Evolutionary conservation across 2,797 vertebrate species (phyloP), one percentile per base, ranked within the genome.

Genomic region (Catamblyrhynchus diadema): DNA sequence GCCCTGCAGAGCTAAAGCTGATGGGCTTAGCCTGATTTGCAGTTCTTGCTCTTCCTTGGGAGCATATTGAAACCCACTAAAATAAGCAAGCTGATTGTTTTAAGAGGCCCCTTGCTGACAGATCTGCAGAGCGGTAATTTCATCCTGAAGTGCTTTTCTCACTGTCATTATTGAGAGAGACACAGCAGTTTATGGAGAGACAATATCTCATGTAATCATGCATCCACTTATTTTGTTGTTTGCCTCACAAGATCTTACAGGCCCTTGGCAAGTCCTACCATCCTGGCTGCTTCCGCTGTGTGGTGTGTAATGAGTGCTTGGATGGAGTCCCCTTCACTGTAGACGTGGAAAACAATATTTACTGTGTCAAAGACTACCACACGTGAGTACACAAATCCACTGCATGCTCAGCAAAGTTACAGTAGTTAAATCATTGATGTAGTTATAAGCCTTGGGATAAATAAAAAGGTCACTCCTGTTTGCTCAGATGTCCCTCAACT

Each of bases 311-410:
- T 2, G 99, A 99, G 92, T 99, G 99, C 87, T 97, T 99, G 90
- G 99, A 99, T 2, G 99, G 99, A 19, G 99, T 99, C 47, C 99
- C 99, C 81, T 99, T 99, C 97, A 99, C 99, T 1, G 99, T 99
- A 78, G 99, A 99, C 9, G 97, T 99, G 82, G 99, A 99, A 94
- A 99, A 99, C 97, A 99, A 99, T 93, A 99, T 99, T 97, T 99
- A 99, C 98, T 99, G 99, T 71, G 99, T 99, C 94, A 99, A 99
- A 97, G 99, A 99, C 97, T 99, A 99, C 96, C 99, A 99, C 97
- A 99, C 98, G 99, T 99, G 98, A 99, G 99, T 82, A 81, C 10
- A 7, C 59, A 30, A 30, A 39, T 5, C 18, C 28, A 35, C 9
- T 70, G 72, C 11, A 6, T 41, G 66, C 79, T 61, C 80, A 28